Evolutionary conservation across 2,888 invertebrate genomes (phyloP).

Genomic region (Diaphora mendica): DNA sequence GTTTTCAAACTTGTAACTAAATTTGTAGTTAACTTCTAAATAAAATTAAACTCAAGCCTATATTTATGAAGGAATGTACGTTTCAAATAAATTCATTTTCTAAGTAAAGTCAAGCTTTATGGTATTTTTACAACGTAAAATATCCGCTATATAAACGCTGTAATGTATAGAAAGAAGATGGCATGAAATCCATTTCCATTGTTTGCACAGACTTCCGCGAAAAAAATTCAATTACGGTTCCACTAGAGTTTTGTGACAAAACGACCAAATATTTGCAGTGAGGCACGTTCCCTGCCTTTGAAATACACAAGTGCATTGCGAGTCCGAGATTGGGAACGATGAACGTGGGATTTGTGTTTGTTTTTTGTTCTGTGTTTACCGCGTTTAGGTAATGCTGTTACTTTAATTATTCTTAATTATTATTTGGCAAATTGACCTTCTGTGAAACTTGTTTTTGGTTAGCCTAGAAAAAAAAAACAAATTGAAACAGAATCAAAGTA

Average conservation of each 20-base stretch:
- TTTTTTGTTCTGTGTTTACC: neutral
- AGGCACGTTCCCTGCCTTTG: neutral
- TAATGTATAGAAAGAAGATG: neutral
- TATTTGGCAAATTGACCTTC: no score
- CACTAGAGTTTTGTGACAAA: neutral
- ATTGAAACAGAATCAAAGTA: no score
- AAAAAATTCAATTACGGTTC: conserved; percentile 7
- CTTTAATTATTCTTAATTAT: neutral
- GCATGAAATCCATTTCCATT: neutral
- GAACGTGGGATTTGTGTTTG: neutral
- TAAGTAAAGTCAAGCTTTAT: neutral
- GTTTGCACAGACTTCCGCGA: neutral
- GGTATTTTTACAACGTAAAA: neutral
- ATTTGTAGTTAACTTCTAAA: no score
- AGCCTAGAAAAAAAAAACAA: no score
- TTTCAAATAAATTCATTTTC: neutral
- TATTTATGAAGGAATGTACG: no score
- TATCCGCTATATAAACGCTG: neutral
- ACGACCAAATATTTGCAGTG: neutral
- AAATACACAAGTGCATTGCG: neutral
- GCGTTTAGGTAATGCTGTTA: neutral
- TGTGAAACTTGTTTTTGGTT: no score
- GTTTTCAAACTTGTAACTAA: no score
- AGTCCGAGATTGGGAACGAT: neutral
- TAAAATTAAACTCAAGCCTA: no score